These are phyloP conservation scores for Harpagus bidentatus DNA, from an alignment of 2,113 vertebrate genomes.

Conservation along the genomic window DNA sequence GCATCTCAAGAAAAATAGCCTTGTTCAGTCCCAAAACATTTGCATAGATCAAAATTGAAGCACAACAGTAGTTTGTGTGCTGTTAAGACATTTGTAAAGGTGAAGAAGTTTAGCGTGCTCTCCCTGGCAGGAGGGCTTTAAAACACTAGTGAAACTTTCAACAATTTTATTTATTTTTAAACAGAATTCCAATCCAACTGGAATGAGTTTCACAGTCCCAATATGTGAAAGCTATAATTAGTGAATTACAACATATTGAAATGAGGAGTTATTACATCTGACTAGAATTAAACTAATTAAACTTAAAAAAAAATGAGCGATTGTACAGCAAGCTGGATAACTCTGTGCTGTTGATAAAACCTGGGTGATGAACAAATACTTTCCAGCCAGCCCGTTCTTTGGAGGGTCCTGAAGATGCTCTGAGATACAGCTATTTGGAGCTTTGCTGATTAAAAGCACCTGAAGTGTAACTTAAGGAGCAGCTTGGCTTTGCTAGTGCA, in stretches of 20 bases:
- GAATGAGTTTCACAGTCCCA: background rate
- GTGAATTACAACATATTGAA: conserved; percentile 50
- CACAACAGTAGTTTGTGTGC: conserved; percentile 56
- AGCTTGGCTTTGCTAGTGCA: background rate
- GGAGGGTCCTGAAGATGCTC: background rate
- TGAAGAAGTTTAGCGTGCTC: conserved; percentile 47
- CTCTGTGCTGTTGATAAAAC: background rate
- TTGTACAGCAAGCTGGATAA: background rate
- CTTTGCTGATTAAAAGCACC: background rate
- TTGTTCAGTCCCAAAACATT: conserved; percentile 75
- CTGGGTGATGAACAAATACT: background rate
- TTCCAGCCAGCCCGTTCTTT: background rate
- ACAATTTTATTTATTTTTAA: conserved; percentile 26
- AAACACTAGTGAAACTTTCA: conserved; percentile 15
- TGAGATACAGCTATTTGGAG: background rate
- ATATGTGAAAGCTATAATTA: conserved; percentile 25
- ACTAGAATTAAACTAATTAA: conserved; percentile 49
- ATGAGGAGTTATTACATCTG: conserved; percentile 36
- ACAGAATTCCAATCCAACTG: conserved; percentile 21
- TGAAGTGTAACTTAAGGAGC: background rate
- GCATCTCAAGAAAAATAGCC: conserved; percentile 89
- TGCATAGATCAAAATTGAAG: conserved; percentile 78
- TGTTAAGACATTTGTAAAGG: conserved; percentile 61
- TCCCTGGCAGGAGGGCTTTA: background rate
- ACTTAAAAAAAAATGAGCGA: background rate